These are phyloP conservation scores for Zaprionus capensis DNA, from an alignment of 1,140 invertebrate genomes.

Conservation along the genomic window DNA sequence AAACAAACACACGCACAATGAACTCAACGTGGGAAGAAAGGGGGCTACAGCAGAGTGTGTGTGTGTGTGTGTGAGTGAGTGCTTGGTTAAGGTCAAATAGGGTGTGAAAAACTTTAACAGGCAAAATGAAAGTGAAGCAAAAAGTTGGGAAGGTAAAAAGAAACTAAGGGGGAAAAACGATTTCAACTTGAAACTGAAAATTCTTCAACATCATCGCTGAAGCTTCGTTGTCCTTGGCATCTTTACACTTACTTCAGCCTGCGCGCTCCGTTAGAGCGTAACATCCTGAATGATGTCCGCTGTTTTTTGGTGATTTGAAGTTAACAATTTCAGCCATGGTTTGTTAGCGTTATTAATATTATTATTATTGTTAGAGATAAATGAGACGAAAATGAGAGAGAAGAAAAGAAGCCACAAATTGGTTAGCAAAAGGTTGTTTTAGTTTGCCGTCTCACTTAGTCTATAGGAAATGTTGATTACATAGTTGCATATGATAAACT, in stretches of 20 bases:
- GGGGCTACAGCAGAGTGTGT: neutral
- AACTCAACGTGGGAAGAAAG: conserved; percentile 5
- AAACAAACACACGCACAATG: conserved; percentile 37
- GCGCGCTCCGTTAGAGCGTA: conserved; percentile 84
- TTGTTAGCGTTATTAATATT: conserved; percentile 27
- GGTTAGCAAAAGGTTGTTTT: conserved; percentile 29
- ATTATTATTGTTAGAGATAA: conserved; percentile 10
- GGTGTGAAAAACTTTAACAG: conserved; percentile 34
- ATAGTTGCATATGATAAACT: neutral
- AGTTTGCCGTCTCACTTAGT: conserved; percentile 19
- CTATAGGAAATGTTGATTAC: neutral
- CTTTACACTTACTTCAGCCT: conserved; percentile 83
- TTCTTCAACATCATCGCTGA: conserved; percentile 45
- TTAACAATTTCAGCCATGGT: conserved; percentile 13
- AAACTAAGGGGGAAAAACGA: neutral
- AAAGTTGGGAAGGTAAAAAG: neutral
- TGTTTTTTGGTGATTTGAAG: conserved; percentile 32
- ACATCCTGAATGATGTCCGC: conserved; percentile 84
- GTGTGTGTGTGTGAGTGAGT: conserved; percentile 11
- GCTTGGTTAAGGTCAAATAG: conserved; percentile 2
- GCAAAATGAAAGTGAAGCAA: conserved; percentile 22
- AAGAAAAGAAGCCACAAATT: conserved; percentile 36
- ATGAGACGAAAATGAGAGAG: conserved; percentile 34
- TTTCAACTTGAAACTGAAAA: conserved; percentile 57
- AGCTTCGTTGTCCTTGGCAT: conserved; percentile 43